These are phyloP conservation scores for Xyrauchen texanus DNA, from an alignment of 2,113 vertebrate genomes.

Conservation along the genomic window DNA sequence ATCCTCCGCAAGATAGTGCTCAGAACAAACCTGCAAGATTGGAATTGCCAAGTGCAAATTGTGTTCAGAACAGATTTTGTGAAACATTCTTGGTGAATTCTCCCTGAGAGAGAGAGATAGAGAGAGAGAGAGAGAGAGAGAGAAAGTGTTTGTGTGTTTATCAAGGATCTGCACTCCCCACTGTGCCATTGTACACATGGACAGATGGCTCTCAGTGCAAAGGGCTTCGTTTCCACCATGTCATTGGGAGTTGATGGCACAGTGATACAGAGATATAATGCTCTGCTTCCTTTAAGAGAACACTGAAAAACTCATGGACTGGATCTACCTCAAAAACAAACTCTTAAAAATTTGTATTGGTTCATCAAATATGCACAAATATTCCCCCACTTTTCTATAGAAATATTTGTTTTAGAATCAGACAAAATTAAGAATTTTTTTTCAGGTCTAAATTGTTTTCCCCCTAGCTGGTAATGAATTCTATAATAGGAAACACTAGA, in stretches of 20 bases:
- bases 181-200: slow-evolving; percentile 55
- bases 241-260: slow-evolving; percentile 55
- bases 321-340: neutral
- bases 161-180: slow-evolving; percentile 49
- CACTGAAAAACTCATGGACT: slow-evolving; percentile 5
- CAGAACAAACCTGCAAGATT: no score
- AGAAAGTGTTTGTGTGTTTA: slow-evolving; percentile 28
- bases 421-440: no score
- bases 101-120: neutral
- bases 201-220: slow-evolving; percentile 62
- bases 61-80: no score
- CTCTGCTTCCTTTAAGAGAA: slow-evolving; percentile 28
- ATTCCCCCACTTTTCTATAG: neutral
- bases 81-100: no score
- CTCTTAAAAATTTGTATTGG: neutral
- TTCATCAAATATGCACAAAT: slow-evolving; percentile 11
- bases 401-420: no score
- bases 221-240: slow-evolving; percentile 54
- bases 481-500: slow-evolving; percentile 51
- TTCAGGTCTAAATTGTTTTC: slow-evolving; percentile 47
- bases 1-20: no score
- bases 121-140: neutral
- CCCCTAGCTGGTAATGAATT: slow-evolving; percentile 43
- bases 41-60: no score
- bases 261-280: slow-evolving; percentile 47